A percentile compares a stretch with the other conserved stretches of the same genome.
Conservation (phyloP, 2,797 vertebrate species). For the Helostoma temminkii region DNA sequence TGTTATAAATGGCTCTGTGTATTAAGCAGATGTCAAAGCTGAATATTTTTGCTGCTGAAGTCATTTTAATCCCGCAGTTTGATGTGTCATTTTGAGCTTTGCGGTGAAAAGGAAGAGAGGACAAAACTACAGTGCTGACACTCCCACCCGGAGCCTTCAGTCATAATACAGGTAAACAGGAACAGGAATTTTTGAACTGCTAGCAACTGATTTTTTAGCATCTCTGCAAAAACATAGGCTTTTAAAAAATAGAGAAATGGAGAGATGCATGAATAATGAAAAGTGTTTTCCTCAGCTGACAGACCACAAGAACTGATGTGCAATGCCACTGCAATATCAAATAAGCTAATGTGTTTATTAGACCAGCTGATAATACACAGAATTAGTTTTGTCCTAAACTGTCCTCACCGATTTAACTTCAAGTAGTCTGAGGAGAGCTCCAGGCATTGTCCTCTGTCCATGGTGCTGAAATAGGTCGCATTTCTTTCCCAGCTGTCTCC, state of each 20-base stretch:
- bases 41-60: slow-evolving; percentile 25
- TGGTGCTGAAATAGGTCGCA: slow-evolving; percentile 70
- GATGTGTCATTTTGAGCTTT: slow-evolving; percentile 23
- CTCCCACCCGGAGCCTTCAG: slow-evolving; percentile 39
- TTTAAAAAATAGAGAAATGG: slow-evolving; percentile 43
- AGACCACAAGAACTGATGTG: slow-evolving; percentile 13
- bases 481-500: slow-evolving; percentile 15
- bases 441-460: slow-evolving; percentile 65
- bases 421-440: slow-evolving; percentile 2
- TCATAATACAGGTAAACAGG: slow-evolving; percentile 26
- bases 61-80: slow-evolving; percentile 27
- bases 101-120: slow-evolving; percentile 28
- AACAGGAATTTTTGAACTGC: slow-evolving; percentile 21
- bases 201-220: slow-evolving; percentile 3
- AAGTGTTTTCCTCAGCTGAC: slow-evolving; percentile 45
- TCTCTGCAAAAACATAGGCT: slow-evolving; percentile 10
- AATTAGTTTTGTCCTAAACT: slow-evolving; percentile 11
- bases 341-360: slow-evolving; percentile 9
- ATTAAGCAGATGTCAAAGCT: slow-evolving; percentile 21
- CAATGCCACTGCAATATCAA: slow-evolving; percentile 1
- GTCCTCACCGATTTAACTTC: slow-evolving; percentile 1
- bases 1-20: not conserved
- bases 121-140: slow-evolving; percentile 33
- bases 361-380: not conserved
- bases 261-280: slow-evolving; percentile 68